Evolutionary conservation across 2,113 vertebrate genomes (phyloP).

Genomic region (Falco punctatus): DNA sequence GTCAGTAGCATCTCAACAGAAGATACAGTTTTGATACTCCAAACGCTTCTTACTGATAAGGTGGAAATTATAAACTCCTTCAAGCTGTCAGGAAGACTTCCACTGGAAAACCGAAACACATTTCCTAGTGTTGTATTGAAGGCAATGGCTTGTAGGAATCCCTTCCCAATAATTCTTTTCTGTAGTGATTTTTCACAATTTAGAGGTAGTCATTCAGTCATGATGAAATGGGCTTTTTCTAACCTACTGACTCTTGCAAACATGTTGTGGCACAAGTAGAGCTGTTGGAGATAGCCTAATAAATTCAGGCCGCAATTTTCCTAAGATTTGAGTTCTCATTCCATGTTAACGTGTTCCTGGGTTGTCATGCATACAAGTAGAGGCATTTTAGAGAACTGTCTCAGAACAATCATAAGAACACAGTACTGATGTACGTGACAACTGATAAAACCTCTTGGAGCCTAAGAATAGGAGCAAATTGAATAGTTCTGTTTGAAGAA

Average conservation of each 20-base stretch:
- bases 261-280: neutral
- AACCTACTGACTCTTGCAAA: neutral
- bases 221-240: neutral
- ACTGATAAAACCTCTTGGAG: neutral
- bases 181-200: neutral
- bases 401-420: neutral
- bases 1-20: neutral
- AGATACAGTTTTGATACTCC: neutral
- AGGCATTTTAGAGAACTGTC: neutral
- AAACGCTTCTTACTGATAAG: neutral
- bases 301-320: too few relatives aligned
- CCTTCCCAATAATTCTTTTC: neutral
- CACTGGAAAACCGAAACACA: neutral
- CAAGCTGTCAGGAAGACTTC: neutral
- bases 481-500: neutral
- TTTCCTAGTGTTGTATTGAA: neutral
- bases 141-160: neutral
- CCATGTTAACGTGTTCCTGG: neutral
- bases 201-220: neutral
- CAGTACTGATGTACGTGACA: neutral
- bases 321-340: neutral
- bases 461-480: neutral
- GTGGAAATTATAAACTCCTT: neutral
- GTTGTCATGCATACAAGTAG: fast-evolving
- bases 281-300: neutral